phyloP scores from a whole-genome alignment of 37 sponge, comb jelly and placozoan species.

The Haliclona indistincta region DNA sequence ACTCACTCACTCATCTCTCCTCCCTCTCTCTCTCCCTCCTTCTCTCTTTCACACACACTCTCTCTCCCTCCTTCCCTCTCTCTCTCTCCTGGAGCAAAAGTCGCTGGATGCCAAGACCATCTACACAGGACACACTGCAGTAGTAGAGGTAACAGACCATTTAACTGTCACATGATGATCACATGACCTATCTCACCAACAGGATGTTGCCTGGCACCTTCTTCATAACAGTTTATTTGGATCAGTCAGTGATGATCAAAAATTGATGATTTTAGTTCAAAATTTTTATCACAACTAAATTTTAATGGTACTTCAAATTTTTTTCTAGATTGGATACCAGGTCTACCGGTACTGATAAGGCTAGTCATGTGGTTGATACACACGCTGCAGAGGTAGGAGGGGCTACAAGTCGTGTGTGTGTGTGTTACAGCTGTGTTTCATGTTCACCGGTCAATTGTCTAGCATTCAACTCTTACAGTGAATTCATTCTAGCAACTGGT shows the following conservation, averaged over 20 bases:
- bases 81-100: constrained; percentile 51
- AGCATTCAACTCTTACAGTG: constrained; percentile 97
- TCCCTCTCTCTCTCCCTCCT: constrained; percentile 1
- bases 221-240: constrained; percentile 95
- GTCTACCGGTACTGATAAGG: constrained; percentile 54
- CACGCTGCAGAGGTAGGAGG: constrained; percentile 91
- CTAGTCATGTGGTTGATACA: constrained; percentile 89
- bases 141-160: constrained; percentile 75
- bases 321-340: constrained; percentile 84
- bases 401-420: no score
- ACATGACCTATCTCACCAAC: neutral
- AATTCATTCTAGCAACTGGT: constrained; percentile 98
- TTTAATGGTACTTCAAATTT: no score
- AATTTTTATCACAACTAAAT: no score
- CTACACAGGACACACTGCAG: constrained; percentile 89
- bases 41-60: neutral
- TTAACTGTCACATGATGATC: neutral
- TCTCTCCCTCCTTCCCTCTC: neutral
- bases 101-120: constrained; percentile 85
- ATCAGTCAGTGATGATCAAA: constrained; percentile 97
- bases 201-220: constrained; percentile 98
- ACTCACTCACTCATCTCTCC: neutral
- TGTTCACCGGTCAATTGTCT: constrained; percentile 96
- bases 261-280: constrained; percentile 85
- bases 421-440: no score